Percentiles rank a stretch among this genome's conserved stretches.
Evolutionary conservation across 2,797 vertebrate genomes (phyloP).

Genomic region (Sebastes matsubarae): DNA sequence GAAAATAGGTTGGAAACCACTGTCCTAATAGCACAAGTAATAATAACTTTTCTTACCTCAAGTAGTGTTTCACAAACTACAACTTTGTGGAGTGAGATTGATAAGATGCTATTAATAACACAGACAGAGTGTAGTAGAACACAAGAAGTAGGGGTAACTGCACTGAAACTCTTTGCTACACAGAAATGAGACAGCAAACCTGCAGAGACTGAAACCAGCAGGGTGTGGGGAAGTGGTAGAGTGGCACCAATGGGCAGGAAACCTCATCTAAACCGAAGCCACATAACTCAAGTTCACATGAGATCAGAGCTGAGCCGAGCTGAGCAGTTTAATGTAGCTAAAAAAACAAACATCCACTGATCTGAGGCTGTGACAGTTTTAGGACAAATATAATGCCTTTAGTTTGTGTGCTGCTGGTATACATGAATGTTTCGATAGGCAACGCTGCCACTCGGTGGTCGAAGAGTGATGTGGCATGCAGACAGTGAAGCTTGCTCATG

Average conservation of each 20-base stretch:
- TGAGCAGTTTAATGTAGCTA: not conserved
- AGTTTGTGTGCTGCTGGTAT: not conserved
- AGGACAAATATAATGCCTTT: not conserved
- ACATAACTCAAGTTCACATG: not conserved
- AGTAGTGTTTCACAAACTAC: not conserved
- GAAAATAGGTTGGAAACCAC: too few species aligned
- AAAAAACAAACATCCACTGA: not conserved
- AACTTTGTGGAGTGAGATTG: not conserved
- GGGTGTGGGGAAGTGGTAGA: not conserved
- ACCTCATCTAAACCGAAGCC: not conserved
- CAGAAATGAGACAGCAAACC: not conserved
- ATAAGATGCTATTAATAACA: not conserved
- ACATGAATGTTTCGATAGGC: fast-evolving
- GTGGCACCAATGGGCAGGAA: not conserved
- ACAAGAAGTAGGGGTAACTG: not conserved
- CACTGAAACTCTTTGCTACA: not conserved
- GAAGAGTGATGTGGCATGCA: not conserved
- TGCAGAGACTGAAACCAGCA: not conserved
- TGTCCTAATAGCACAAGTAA: not conserved
- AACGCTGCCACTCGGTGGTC: constrained; percentile 26
- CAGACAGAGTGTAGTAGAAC: too few species aligned
- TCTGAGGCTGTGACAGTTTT: not conserved
- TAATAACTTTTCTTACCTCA: not conserved
- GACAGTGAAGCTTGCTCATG: not conserved
- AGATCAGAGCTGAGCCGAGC: not conserved